These are phyloP conservation scores for Nephrotoma guestfalica DNA, from an alignment of 2,888 invertebrate species.

Conservation along the genomic window DNA sequence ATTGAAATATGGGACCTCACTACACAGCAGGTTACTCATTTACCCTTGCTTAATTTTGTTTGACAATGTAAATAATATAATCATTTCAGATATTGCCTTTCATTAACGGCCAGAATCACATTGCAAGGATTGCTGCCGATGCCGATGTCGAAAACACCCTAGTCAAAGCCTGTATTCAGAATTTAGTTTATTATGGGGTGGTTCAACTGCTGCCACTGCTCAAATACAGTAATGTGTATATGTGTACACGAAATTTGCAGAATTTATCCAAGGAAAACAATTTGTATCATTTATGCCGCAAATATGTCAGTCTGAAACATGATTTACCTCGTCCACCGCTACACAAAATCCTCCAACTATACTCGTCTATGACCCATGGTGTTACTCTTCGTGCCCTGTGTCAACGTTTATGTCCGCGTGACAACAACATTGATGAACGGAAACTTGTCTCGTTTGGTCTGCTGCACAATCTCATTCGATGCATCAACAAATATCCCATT, in stretches of 20 bases:
- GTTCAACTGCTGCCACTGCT: constrained; percentile 64
- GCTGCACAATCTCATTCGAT: constrained; percentile 41
- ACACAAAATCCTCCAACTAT: constrained; percentile 36
- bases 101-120: constrained; percentile 86
- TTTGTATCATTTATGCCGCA: constrained; percentile 52
- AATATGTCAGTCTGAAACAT: constrained; percentile 27
- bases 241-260: constrained; percentile 58
- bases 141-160: constrained; percentile 87
- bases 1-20: constrained; percentile 84
- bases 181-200: constrained; percentile 65
- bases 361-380: constrained; percentile 53
- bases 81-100: constrained; percentile 55
- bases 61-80: neutral
- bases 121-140: constrained; percentile 75
- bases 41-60: neutral
- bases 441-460: constrained; percentile 42
- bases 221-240: constrained; percentile 77
- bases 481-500: constrained; percentile 39
- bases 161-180: constrained; percentile 89
- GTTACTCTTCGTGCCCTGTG: constrained; percentile 56
- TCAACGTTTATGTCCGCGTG: constrained; percentile 47
- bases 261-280: constrained; percentile 48
- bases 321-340: constrained; percentile 24
- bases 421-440: constrained; percentile 32
- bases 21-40: constrained; percentile 62